These are phyloP conservation scores for Tamandua tetradactyla DNA, from an alignment of 2,797 vertebrate genomes.

Conservation along the genomic window DNA sequence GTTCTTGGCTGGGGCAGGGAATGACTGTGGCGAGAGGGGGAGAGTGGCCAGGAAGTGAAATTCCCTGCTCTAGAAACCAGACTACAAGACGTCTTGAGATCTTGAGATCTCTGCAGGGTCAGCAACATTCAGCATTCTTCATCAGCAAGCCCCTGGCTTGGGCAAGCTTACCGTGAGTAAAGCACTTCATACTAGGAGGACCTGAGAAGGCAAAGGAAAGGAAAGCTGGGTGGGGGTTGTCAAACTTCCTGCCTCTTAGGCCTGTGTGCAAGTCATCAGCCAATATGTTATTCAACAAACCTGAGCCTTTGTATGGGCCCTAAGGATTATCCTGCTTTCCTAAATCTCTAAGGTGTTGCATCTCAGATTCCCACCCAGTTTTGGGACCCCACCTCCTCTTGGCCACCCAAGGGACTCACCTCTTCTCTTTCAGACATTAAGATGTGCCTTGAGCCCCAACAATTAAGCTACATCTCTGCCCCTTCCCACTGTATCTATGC, in stretches of 20 bases:
- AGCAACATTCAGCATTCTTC: background rate
- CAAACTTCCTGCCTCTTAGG: background rate
- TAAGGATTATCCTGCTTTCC: background rate
- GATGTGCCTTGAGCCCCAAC: no score
- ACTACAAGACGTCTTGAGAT: rapidly evolving
- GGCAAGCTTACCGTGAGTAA: background rate
- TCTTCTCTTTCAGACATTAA: background rate
- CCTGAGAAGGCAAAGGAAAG: no score
- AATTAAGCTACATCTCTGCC: rapidly evolving
- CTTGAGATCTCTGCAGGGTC: background rate
- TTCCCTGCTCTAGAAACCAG: background rate
- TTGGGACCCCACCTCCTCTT: background rate
- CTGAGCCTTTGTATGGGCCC: background rate
- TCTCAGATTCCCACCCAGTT: background rate
- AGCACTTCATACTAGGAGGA: background rate
- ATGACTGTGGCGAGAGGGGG: background rate
- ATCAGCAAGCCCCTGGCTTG: background rate
- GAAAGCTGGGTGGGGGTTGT: background rate
- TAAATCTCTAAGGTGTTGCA: background rate
- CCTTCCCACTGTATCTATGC: rapidly evolving
- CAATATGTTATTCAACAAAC: no score
- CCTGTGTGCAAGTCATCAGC: background rate
- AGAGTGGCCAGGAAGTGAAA: background rate
- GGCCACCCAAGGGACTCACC: background rate
- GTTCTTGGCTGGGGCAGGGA: background rate